phyloP scores from a whole-genome alignment of 2,113 vertebrate genomes.

The Hippocampus zosterae region DNA sequence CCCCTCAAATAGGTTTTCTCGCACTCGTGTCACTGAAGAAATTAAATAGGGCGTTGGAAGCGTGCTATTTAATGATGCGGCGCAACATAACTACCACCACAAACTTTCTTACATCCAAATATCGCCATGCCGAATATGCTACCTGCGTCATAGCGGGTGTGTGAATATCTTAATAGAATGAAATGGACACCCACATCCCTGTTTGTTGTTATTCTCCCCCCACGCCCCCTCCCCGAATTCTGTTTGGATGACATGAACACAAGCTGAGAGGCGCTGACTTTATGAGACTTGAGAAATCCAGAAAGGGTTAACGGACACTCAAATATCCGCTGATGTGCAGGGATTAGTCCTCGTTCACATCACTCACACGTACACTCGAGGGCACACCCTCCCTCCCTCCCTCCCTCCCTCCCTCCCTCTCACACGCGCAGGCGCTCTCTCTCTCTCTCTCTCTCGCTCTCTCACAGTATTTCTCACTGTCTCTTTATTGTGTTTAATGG shows the following conservation, averaged over 20 bases:
- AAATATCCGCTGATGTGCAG: neutral
- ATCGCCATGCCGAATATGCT: neutral
- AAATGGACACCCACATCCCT: neutral
- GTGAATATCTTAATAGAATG: neutral
- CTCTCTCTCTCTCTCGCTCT: neutral
- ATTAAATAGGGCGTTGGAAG: neutral
- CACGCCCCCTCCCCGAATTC: neutral
- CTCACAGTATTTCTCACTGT: constrained; percentile 6
- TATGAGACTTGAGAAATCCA: neutral
- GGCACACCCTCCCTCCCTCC: neutral
- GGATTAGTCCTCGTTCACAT: neutral
- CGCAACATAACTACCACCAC: neutral
- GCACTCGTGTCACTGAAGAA: neutral
- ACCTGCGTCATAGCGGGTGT: neutral
- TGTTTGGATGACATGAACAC: neutral
- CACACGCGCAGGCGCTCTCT: constrained; percentile 1
- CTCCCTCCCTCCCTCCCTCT: neutral
- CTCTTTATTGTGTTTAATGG: constrained; percentile 35
- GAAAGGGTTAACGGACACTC: neutral
- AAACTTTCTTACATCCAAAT: neutral
- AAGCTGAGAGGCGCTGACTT: neutral
- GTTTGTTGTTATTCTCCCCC: neutral
- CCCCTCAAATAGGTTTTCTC: neutral
- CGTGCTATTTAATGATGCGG: neutral
- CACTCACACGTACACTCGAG: neutral